A percentile compares a stretch with the other conserved stretches of the same genome.
Conservation (phyloP, 2,797 vertebrate genomes). For the Lutjanus campechanus region DNA sequence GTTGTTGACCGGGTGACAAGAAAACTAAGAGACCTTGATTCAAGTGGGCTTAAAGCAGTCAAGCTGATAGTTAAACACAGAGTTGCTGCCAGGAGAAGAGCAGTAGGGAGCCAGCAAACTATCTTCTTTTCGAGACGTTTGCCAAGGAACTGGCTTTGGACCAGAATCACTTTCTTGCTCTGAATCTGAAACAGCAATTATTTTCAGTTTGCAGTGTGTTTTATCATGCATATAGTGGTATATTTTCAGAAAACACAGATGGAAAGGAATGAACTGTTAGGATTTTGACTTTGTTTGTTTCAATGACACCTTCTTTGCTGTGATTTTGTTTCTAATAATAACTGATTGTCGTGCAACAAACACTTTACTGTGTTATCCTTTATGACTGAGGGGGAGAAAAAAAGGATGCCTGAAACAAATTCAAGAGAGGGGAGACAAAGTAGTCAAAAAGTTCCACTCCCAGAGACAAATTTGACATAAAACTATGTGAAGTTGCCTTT, state of each 20-base stretch:
- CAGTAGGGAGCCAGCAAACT: conserved; percentile 66
- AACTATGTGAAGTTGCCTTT: conserved; percentile 72
- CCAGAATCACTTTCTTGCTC: conserved; percentile 52
- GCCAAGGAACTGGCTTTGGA: conserved; percentile 70
- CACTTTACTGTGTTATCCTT: conserved; percentile 10
- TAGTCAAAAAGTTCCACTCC: conserved; percentile 60
- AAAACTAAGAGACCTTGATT: conserved; percentile 66
- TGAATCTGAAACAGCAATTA: conserved; percentile 69
- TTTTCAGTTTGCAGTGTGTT: conserved; percentile 56
- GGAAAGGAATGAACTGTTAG: conserved; percentile 64
- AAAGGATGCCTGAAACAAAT: conserved; percentile 27
- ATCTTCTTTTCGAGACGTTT: conserved; percentile 60
- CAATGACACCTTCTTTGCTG: conserved; percentile 57
- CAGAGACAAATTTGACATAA: conserved; percentile 66
- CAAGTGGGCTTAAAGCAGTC: conserved; percentile 67
- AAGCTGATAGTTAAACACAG: conserved; percentile 71
- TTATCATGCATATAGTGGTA: conserved; percentile 41
- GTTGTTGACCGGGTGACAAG: conserved; percentile 65
- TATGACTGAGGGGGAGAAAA: not conserved
- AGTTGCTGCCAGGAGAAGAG: conserved; percentile 60
- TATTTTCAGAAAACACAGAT: conserved; percentile 76
- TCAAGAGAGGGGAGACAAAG: conserved; percentile 37
- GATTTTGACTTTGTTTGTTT: conserved; percentile 62
- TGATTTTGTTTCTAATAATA: conserved; percentile 61
- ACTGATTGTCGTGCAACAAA: conserved; percentile 50